phyloP scores from a whole-genome alignment of 2,113 vertebrate species.

The Actenoides hombroni region DNA sequence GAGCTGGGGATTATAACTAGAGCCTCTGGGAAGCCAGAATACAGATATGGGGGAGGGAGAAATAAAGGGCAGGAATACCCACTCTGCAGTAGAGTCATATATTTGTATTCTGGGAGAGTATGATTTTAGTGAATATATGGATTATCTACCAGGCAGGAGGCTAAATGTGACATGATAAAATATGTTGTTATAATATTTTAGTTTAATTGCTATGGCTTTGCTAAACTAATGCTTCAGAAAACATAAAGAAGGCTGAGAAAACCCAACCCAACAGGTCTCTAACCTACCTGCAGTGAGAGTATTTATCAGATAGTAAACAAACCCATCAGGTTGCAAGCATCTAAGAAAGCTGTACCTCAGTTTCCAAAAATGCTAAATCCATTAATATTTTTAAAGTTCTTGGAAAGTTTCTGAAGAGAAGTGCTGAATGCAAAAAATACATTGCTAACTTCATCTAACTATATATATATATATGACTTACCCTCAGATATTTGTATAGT shows the following conservation, averaged over 20 bases:
- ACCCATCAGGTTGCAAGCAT: neutral
- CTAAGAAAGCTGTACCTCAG: neutral
- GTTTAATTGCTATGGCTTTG: neutral
- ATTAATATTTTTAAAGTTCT: neutral
- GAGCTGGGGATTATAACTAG: neutral
- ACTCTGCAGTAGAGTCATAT: neutral
- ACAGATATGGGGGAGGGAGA: neutral
- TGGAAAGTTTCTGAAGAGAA: neutral
- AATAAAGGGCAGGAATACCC: neutral
- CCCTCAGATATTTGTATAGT: neutral
- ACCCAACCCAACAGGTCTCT: neutral
- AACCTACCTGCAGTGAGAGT: neutral
- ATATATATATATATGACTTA: neutral
- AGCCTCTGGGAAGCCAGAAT: neutral
- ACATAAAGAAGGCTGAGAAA: neutral
- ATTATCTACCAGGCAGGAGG: neutral
- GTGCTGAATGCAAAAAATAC: neutral
- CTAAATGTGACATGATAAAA: neutral
- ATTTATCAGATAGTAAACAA: neutral
- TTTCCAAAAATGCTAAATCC: neutral
- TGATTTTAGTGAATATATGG: neutral
- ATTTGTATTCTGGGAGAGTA: neutral
- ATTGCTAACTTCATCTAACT: neutral
- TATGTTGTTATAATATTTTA: neutral
- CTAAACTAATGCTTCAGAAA: neutral